A percentile compares a stretch with the other conserved stretches of the same genome.
These are phyloP conservation scores for Idris sp. DNA, from an alignment of 1,140 invertebrate genomes.

Conservation along the genomic window DNA sequence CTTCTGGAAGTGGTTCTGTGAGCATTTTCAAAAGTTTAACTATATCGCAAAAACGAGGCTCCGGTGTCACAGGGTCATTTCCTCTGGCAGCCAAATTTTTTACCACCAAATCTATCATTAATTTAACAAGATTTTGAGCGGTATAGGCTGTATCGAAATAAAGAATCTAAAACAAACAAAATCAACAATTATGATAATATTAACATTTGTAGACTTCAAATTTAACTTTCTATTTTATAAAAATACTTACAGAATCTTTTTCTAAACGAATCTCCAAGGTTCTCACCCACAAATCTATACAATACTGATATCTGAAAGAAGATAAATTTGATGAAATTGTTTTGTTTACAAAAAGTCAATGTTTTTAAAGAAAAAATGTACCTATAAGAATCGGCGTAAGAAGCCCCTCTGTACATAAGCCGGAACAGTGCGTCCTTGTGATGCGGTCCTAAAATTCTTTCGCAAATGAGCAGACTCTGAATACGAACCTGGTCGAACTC, in stretches of 20 bases:
- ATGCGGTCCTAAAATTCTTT: conserved; percentile 86
- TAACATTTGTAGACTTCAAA: too few species aligned
- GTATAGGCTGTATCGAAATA: too few species aligned
- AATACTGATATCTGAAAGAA: conserved; percentile 84
- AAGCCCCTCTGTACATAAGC: conserved; percentile 86
- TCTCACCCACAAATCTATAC: conserved; percentile 90
- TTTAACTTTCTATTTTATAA: too few species aligned
- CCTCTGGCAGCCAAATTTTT: too few species aligned
- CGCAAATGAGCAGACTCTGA: conserved; percentile 90
- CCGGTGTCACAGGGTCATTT: too few species aligned
- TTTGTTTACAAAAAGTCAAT: neutral
- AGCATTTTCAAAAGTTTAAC: too few species aligned
- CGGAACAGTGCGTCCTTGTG: conserved; percentile 93
- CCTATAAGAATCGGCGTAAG: conserved; percentile 89
- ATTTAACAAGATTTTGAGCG: too few species aligned
- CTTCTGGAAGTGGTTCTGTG: too few species aligned
- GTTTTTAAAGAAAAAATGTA: conserved; percentile 9
- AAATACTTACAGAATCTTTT: conserved; percentile 83
- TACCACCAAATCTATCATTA: too few species aligned
- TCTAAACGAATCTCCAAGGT: conserved; percentile 87
- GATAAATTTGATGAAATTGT: conserved; percentile 1
- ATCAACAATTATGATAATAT: too few species aligned
- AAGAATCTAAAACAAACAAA: too few species aligned
- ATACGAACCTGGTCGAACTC: conserved; percentile 90
- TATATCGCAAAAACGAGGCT: too few species aligned